phyloP scores from a whole-genome alignment of 2,888 invertebrate species.

The Heliconius hortense region DNA sequence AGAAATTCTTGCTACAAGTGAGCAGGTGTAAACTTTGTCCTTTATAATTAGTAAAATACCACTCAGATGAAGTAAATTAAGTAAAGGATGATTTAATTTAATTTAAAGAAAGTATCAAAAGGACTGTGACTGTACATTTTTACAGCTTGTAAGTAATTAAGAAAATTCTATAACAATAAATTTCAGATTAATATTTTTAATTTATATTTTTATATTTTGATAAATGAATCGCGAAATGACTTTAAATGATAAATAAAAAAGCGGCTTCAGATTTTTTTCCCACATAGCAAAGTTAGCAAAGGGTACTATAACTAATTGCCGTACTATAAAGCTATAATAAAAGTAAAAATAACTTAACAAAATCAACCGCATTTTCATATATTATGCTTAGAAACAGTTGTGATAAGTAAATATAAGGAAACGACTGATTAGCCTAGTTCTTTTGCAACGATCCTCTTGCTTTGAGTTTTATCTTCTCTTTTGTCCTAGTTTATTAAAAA shows the following conservation, averaged over 20 bases:
- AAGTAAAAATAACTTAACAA: too few relatives aligned
- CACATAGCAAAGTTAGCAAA: too few relatives aligned
- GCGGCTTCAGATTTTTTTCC: not conserved
- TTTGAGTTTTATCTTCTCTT: not conserved
- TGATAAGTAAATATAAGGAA: too few relatives aligned
- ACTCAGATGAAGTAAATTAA: slow-evolving; percentile 23
- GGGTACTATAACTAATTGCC: too few relatives aligned
- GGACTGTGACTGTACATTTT: slow-evolving; percentile 14
- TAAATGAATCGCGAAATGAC: not conserved
- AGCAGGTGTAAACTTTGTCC: slow-evolving; percentile 15
- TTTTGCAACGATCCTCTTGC: too few relatives aligned
- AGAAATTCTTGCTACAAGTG: slow-evolving; percentile 7
- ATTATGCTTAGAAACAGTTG: too few relatives aligned
- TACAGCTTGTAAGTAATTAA: not conserved
- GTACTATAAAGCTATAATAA: too few relatives aligned
- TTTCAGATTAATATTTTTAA: not conserved
- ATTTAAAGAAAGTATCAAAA: slow-evolving; percentile 15
- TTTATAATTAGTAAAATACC: slow-evolving; percentile 28
- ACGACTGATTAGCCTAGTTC: too few relatives aligned
- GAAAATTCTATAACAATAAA: not conserved
- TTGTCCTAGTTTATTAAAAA: not conserved
- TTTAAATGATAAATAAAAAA: too few relatives aligned
- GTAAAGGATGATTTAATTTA: slow-evolving; percentile 20
- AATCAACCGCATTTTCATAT: too few relatives aligned
- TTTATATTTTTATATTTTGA: not conserved